Evolutionary conservation across 2,113 vertebrate species (phyloP), one percentile per base, ranked within the genome.

Genomic region (Caranx ignobilis): DNA sequence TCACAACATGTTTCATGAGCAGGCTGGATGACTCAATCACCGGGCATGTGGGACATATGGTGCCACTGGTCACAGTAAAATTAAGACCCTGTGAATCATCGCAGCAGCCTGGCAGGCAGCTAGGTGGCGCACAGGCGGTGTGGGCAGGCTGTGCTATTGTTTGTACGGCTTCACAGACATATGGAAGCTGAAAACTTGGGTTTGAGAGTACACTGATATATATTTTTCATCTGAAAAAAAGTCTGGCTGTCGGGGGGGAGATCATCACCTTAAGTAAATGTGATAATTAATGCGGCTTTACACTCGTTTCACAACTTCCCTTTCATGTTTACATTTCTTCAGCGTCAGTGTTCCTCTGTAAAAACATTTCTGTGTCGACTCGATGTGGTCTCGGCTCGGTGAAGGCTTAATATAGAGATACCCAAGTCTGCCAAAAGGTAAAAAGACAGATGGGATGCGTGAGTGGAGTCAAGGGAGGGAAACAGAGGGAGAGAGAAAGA

Each of bases 361-460:
- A 74, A 31, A 3, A 59, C 71, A 69, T 77, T 87, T 88, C 39
- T 78, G 81, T 68, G 54, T 82, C 82, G 60, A 81, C 80, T 84
- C 77, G 65, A 82, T 74, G 48, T 63, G 80, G 75, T 82, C 81
- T 83, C 74, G 2, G 73, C 85, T 82, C 75, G 61, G 71, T 55
- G 52, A 61, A 19, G 35, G 87, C 91, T 91, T 92, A 92, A 94
- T 90, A 93, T 89, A 93, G 88, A 71, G 83, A 90, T 66, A 57
- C 54, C 56, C 39, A 72, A 84, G 84, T 90, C 81, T 91, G 87
- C 88, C 87, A 85, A 92, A 88, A 93, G 88, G 89, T 91, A 91
- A 89, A 89, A 84, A 91, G 85, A 89, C 91, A 93, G 91, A 94
- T 90, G 89, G 89, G 86, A 78, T 72, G 75, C 66, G 54, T 70